A percentile compares a stretch with the other conserved stretches of the same genome.
Evolutionary conservation across 2,888 invertebrate genomes (phyloP).

Genomic region (Sinohyriopsis cumingii): DNA sequence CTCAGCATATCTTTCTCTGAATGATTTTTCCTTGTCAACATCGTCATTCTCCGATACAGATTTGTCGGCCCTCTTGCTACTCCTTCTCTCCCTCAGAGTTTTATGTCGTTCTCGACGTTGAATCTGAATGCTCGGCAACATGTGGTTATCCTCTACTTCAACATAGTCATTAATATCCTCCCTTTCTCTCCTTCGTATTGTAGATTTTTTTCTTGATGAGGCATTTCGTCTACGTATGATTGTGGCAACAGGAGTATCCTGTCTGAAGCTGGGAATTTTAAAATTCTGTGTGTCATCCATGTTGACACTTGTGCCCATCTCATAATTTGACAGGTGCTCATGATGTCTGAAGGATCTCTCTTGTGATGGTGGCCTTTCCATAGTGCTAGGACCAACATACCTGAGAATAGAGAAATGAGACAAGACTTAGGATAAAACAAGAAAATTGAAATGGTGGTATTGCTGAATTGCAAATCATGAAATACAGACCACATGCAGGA

Average conservation of each 20-base stretch:
- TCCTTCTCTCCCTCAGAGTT: conserved; percentile 32
- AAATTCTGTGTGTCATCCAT: conserved; percentile 18
- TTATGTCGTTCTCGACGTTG: conserved; percentile 30
- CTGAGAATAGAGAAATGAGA: no score
- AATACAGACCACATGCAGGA: no score
- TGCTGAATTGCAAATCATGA: no score
- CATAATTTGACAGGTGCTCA: no score
- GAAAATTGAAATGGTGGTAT: no score
- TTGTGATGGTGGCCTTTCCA: no score
- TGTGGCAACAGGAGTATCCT: conserved; percentile 34
- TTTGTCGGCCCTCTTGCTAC: background rate
- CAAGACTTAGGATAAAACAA: no score
- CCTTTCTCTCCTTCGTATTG: conserved; percentile 12
- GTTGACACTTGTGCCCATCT: conserved; percentile 4
- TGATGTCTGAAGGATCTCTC: no score
- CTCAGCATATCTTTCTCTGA: conserved; percentile 25
- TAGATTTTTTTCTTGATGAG: conserved; percentile 16
- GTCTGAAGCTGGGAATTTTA: conserved; percentile 46
- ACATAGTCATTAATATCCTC: conserved; percentile 30
- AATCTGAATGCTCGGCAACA: conserved; percentile 35
- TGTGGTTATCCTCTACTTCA: conserved; percentile 36
- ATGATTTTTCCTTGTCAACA: background rate
- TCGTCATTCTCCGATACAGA: background rate
- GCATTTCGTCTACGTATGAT: conserved; percentile 36
- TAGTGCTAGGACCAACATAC: no score